A percentile compares a stretch with the other conserved stretches of the same genome.
phyloP scores from a whole-genome alignment of 2,797 vertebrate species.

The Hapalemur alaotrensis region DNA sequence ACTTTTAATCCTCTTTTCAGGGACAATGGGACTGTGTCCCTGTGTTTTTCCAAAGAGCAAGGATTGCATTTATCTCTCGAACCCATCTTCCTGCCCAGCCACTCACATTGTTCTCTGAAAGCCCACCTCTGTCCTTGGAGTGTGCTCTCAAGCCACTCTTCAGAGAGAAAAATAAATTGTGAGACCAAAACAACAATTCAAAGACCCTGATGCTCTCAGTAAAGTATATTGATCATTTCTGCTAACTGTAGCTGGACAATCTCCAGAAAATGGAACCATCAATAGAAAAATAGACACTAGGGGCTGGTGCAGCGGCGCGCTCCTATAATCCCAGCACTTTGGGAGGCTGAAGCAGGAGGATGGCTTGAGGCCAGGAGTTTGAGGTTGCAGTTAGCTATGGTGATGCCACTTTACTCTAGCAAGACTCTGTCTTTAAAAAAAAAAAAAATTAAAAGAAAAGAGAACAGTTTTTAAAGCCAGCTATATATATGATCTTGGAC shows the following conservation, averaged over 20 bases:
- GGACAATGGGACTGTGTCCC: background rate
- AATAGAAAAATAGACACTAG: background rate
- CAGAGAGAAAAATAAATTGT: constrained; percentile 3
- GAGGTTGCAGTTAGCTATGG: background rate
- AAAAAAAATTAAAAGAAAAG: background rate
- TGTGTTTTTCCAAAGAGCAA: background rate
- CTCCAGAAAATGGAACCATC: constrained; percentile 17
- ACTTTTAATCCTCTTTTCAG: background rate
- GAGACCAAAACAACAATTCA: constrained; percentile 20
- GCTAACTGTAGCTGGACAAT: background rate
- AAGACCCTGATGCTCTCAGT: background rate
- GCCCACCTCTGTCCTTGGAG: background rate
- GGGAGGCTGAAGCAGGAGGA: background rate
- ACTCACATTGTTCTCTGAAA: background rate
- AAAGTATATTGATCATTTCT: background rate
- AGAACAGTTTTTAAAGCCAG: background rate
- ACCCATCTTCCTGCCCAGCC: background rate
- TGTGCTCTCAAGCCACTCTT: background rate
- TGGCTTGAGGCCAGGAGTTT: background rate
- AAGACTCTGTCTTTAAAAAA: background rate
- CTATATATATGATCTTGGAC: background rate
- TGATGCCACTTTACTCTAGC: background rate
- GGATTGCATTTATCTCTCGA: background rate
- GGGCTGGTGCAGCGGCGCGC: accelerated
- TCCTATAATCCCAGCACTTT: background rate